Evolutionary conservation across 92 coral and sea anemone genomes (phyloP).

Genomic region (Siderastrea radians): DNA sequence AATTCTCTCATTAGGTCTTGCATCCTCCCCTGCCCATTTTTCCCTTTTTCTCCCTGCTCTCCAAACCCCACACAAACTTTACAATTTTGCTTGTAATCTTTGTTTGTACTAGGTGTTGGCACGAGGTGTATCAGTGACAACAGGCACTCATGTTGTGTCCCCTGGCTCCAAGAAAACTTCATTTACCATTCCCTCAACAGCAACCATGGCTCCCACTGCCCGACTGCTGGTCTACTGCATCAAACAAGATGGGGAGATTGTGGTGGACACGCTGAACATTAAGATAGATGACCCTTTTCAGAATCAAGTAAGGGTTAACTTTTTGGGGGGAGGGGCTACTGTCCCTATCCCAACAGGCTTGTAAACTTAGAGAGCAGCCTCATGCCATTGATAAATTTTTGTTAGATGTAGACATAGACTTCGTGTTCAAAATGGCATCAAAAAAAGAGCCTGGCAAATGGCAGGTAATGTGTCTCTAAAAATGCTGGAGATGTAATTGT

Average conservation of each 20-base stretch:
- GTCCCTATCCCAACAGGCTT: no score
- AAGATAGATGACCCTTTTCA: conserved; percentile 86
- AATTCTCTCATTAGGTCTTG: no score
- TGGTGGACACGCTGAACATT: conserved; percentile 90
- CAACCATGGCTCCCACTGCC: conserved; percentile 90
- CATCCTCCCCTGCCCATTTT: neutral
- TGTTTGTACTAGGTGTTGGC: conserved; percentile 73
- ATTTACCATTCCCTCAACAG: conserved; percentile 61
- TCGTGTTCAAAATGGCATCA: no score
- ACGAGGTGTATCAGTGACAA: conserved; percentile 74
- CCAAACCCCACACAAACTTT: neutral
- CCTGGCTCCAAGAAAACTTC: conserved; percentile 59
- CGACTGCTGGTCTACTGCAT: conserved; percentile 85
- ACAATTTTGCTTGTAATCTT: neutral
- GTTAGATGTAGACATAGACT: no score
- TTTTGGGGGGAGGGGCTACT: no score
- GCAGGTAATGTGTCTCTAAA: no score
- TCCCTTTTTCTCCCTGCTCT: neutral
- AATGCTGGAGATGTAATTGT: no score
- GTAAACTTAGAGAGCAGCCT: no score
- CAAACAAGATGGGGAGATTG: conserved; percentile 79
- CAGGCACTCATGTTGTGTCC: conserved; percentile 48
- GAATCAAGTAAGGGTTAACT: conserved; percentile 72
- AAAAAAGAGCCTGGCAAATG: no score
- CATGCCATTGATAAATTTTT: no score